These are phyloP conservation scores for Neodon shergylaensis DNA, from an alignment of 2,113 vertebrate species.

Conservation along the genomic window DNA sequence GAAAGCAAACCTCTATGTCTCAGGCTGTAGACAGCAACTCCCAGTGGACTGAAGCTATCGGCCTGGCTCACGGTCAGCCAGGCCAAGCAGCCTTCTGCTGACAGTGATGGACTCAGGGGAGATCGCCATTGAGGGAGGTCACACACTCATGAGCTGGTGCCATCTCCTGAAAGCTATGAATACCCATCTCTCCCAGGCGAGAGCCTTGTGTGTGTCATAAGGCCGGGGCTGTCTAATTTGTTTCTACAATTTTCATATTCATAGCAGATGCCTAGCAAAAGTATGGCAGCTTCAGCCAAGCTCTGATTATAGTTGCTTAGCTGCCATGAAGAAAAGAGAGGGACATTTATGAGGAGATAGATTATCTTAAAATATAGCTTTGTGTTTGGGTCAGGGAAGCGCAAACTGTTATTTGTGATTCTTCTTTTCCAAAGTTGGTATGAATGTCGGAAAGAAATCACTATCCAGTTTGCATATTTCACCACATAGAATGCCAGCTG, in stretches of 20 bases:
- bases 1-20: constrained; percentile 11
- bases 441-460: constrained; percentile 60
- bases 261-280: neutral
- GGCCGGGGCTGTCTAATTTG: neutral
- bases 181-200: neutral
- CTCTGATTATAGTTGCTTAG: neutral
- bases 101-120: neutral
- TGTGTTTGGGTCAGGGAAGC: neutral
- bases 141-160: neutral
- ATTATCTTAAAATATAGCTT: constrained; percentile 43
- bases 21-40: constrained; percentile 56
- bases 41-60: neutral
- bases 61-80: neutral
- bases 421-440: constrained; percentile 40
- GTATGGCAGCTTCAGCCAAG: neutral
- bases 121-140: neutral
- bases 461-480: constrained; percentile 50
- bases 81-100: neutral
- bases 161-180: neutral
- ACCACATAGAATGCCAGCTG: neutral
- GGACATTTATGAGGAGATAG: constrained; percentile 30
- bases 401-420: constrained; percentile 30
- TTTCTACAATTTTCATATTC: neutral
- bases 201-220: neutral
- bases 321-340: neutral